These are phyloP conservation scores for Plagodis pulveraria DNA, from an alignment of 2,888 invertebrate genomes.

Conservation along the genomic window DNA sequence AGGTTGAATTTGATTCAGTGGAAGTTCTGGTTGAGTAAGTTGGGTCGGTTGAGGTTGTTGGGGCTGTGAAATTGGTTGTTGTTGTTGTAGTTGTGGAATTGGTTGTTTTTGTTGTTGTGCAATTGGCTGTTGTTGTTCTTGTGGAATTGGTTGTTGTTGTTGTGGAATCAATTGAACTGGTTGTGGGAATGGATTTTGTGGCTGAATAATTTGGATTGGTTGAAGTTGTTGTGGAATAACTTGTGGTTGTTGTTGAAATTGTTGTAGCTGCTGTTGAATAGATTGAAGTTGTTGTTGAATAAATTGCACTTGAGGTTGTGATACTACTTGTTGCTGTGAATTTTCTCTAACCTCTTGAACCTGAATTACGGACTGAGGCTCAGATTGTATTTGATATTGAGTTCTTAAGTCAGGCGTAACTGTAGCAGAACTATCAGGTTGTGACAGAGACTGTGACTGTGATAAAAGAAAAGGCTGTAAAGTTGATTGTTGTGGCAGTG, in stretches of 20 bases:
- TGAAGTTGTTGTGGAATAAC: conserved; percentile 20
- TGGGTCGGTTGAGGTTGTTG: conserved; percentile 1
- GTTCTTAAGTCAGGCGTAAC: conserved; percentile 16
- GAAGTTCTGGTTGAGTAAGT: conserved; percentile 4
- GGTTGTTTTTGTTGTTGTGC: conserved; percentile 7
- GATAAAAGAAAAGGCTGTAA: conserved; percentile 17
- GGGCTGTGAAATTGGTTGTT: conserved; percentile 1
- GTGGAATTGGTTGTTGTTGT: conserved; percentile 38
- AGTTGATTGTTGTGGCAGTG: conserved; percentile 10
- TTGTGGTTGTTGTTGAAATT: conserved; percentile 24
- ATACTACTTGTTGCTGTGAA: conserved; percentile 3
- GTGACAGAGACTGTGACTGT: conserved; percentile 19
- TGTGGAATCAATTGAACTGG: conserved; percentile 19
- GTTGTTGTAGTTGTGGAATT: conserved; percentile 9
- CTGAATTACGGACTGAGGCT: conserved; percentile 12
- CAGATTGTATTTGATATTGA: conserved; percentile 9
- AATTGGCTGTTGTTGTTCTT: conserved; percentile 18
- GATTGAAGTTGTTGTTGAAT: conserved; percentile 32
- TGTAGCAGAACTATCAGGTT: conserved; percentile 14
- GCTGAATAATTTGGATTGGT: conserved; percentile 7
- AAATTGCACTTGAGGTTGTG: conserved; percentile 26
- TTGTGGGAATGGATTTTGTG: conserved; percentile 7
- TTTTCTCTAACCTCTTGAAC: conserved; percentile 6
- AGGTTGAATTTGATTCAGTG: conserved; percentile 7
- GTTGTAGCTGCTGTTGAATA: conserved; percentile 29